These are phyloP conservation scores for Cynocephalus volans DNA, from an alignment of 2,113 vertebrate species.

Conservation along the genomic window DNA sequence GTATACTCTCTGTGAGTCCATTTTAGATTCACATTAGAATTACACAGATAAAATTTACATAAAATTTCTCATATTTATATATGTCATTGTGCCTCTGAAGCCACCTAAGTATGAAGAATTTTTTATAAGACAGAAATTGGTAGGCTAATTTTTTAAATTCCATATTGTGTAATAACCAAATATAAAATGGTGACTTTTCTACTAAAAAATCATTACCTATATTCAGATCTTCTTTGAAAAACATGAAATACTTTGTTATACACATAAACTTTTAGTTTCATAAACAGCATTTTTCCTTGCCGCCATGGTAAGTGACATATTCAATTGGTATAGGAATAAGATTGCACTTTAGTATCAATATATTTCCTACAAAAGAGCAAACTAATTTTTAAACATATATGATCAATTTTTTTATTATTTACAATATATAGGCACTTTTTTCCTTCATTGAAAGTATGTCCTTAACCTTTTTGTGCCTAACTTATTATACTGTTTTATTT, in stretches of 20 bases:
- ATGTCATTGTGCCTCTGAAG: background rate
- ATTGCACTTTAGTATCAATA: background rate
- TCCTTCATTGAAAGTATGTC: background rate
- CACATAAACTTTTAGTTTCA: background rate
- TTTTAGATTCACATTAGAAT: background rate
- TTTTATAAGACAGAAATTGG: background rate
- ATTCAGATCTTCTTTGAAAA: background rate
- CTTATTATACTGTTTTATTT: background rate
- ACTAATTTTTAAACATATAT: background rate
- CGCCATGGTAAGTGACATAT: background rate
- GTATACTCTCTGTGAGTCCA: background rate
- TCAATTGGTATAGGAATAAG: background rate
- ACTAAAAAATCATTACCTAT: background rate
- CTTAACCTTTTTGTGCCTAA: background rate
- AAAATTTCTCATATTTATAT: background rate
- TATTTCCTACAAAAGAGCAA: background rate
- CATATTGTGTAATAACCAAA: background rate
- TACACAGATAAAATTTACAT: background rate
- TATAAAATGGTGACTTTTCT: background rate
- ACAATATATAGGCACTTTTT: background rate
- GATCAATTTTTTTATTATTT: background rate
- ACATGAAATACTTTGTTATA: background rate
- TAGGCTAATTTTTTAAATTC: background rate
- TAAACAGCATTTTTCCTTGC: background rate
- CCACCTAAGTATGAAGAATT: background rate